Evolutionary conservation across 2,888 invertebrate genomes (phyloP), one percentile per base, ranked within the genome.

Genomic region (Sarcophaga rosellei): DNA sequence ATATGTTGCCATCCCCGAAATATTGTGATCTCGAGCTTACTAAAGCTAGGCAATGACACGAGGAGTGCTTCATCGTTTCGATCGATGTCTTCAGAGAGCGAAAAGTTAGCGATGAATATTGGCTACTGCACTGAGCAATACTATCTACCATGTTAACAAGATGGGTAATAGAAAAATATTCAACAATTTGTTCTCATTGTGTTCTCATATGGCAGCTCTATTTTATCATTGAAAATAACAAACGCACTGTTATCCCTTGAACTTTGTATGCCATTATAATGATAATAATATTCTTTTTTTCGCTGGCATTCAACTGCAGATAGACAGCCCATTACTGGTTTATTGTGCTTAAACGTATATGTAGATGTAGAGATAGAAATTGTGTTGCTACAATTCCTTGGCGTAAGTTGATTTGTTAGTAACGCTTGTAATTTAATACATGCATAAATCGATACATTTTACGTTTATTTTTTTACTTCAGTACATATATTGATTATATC

Each of bases 361-460:
- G 6, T 15, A 53, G 15, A 53, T 53, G 17, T 53, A 15, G 17
- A 53, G 15, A 12, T 17, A 53, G 15, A 78, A 78, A 81, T 74
- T 81, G 57, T 47, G 44, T 76, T 66, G 35, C 21, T 59, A 66
- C 20, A 61, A 80, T 73, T 76, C 45, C 47, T 44, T 68, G 25
- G 63, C 57, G 23, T 66, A 78, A 62, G 47, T 80, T 74, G 47
- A 62, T 61, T 62, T 74, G 87, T 83, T 87, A 87, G 85, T 82
- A 88, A 87, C 84, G 88, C 85, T 87, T 89, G 90, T 90, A 91
- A 91, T 91, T 91, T 90, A 90, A 91, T 90, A 59, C 72, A 90
- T 90, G 90, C 90, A 91, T 89, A 91, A 90, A 91, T 91, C 91
- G 90, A 91, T 91, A 90, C 88, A 88, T 88, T 90, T 76, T 66